Conservation (phyloP, 2,113 vertebrate species). For the Lamprologus tigripictilis region DNA sequence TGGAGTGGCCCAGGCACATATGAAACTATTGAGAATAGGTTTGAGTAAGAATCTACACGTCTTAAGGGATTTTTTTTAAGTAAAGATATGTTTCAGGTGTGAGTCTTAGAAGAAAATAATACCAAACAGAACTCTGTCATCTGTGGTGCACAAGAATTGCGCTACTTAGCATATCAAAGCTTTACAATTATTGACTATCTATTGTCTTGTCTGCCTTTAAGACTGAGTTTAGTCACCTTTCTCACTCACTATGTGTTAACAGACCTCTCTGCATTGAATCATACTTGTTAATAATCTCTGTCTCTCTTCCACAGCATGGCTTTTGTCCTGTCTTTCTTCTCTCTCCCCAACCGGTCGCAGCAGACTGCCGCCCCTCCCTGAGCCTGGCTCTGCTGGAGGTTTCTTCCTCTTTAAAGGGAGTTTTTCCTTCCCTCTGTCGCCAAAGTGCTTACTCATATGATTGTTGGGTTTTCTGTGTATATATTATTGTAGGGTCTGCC, state of each 20-base stretch:
- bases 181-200: not conserved
- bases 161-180: not conserved
- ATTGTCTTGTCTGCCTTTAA: not conserved
- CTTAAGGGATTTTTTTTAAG: not conserved
- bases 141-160: not conserved
- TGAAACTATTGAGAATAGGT: not conserved
- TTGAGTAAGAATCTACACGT: not conserved
- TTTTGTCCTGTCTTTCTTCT: not conserved
- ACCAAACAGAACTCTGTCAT: not conserved
- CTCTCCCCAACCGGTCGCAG: not conserved
- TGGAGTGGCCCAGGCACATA: not conserved
- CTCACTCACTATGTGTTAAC: not conserved
- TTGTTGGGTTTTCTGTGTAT: not conserved
- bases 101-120: not conserved
- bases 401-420: not conserved
- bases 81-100: not conserved
- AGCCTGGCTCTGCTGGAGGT: not conserved
- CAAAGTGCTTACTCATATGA: not conserved
- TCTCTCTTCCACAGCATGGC: not conserved
- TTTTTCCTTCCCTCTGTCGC: not conserved
- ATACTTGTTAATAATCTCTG: not conserved
- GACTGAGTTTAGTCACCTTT: not conserved
- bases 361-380: fast-evolving
- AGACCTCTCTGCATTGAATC: not conserved
- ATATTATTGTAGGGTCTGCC: not conserved